Base-by-base conservation (phyloP, 1,140 invertebrate species). In the Coptotermes formosanus region DNA sequence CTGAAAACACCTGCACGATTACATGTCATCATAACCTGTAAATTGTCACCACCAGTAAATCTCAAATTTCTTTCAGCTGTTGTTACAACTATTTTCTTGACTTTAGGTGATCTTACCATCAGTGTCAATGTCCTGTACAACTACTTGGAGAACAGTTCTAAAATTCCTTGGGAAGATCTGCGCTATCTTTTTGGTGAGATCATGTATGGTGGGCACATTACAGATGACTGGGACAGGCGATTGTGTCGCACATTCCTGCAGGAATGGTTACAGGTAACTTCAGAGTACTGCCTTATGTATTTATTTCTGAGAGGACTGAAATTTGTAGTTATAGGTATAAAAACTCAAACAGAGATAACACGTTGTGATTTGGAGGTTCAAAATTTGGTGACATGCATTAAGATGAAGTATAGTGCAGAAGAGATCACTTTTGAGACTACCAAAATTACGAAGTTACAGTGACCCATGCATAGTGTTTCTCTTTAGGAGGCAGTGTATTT, bases 151-250 rank as follows among this genome's bases (percentile, higher is more conserved):
- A 95, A 94, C 82, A 98, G 97, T 90, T 95, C 93, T 30, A 94
- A 94, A 85, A 94, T 98, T 23, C 97, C 97, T 0, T 98, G 97
- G 96, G 97, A 98, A 90, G 97, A 98, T 92, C 91, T 99, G 85
- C 92, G 97, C 11, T 98, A 98, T 90, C 92, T 98, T 6, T 98
- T 98, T 90, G 98, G 97, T 0, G 97, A 99, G 91, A 98, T 98
- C 87, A 98, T 98, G 97, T 99, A 99, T 89, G 97, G 98, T 21
- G 98, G 98, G 1, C 97, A 98, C 90, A 98, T 98, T 88, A 99
- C 97, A 1, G 98, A 99, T 90, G 97, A 99, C 90, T 98, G 97
- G 97, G 97, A 99, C 91, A 92, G 97, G 86, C 91, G 96, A 30
- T 92, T 98, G 1, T 98, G 97, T 89, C 93, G 94, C 82, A 97